Conservation (phyloP, 2,113 vertebrate genomes). For the Nematolebias whitei region DNA sequence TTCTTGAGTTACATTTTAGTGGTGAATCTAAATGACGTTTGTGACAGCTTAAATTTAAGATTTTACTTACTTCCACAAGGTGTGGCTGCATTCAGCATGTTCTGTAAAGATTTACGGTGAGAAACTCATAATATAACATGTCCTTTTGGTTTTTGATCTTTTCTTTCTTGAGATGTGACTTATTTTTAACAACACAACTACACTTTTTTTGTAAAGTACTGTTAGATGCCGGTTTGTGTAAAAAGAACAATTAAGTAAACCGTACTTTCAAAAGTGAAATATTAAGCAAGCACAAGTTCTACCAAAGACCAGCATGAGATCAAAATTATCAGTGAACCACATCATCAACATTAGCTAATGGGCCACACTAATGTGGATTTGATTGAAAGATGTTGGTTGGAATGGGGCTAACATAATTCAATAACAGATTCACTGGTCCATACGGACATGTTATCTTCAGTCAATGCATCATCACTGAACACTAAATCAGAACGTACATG, state of each 20-base stretch:
- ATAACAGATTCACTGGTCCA: constrained; percentile 27
- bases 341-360: constrained; percentile 63
- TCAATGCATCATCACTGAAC: neutral
- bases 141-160: neutral
- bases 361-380: constrained; percentile 46
- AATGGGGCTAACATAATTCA: constrained; percentile 53
- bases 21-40: constrained; percentile 39
- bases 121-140: neutral
- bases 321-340: constrained; percentile 57
- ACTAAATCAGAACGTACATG: neutral
- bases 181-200: neutral
- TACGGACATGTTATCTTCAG: constrained; percentile 10
- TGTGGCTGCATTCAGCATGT: constrained; percentile 12
- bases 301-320: constrained; percentile 21
- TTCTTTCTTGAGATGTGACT: neutral
- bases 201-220: neutral
- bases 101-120: neutral
- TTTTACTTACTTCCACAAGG: neutral
- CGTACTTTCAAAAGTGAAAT: neutral
- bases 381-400: constrained; percentile 63
- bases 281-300: constrained; percentile 2
- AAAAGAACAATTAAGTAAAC: neutral
- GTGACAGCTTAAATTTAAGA: constrained; percentile 35
- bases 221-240: neutral
- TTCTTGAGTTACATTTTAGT: constrained; percentile 73